Percentiles rank a stretch among this genome's conserved stretches.
Evolutionary conservation across 2,797 vertebrate genomes (phyloP).

Genomic region (Triplophysa yarkandensis): DNA sequence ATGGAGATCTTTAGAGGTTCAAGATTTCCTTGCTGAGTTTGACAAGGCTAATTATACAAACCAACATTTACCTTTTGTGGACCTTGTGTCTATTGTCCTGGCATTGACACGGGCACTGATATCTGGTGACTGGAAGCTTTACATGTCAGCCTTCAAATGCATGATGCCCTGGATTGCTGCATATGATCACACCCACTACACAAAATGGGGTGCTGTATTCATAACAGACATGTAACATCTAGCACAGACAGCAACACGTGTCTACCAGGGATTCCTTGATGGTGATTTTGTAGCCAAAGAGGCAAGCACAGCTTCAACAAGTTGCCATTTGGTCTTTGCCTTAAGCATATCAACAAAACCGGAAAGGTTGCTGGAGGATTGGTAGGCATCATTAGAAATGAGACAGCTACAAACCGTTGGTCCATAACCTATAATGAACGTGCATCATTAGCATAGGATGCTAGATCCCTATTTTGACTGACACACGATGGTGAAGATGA

Average conservation of each 20-base stretch:
- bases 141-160: constrained; percentile 28
- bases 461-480: neutral
- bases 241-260: neutral
- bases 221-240: constrained; percentile 21
- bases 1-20: too few species aligned
- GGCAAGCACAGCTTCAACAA: constrained; percentile 1
- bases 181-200: constrained; percentile 30
- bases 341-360: neutral
- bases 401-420: neutral
- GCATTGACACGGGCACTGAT: constrained; percentile 23
- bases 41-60: too few species aligned
- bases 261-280: constrained; percentile 6
- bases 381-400: constrained; percentile 23
- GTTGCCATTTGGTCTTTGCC: neutral
- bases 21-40: too few species aligned
- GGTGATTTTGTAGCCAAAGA: constrained; percentile 7
- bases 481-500: constrained; percentile 17
- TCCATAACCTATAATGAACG: neutral
- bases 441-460: neutral
- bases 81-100: constrained; percentile 39
- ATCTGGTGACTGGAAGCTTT: constrained; percentile 32
- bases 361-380: constrained; percentile 15
- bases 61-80: neutral
- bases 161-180: constrained; percentile 32
- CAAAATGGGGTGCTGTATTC: constrained; percentile 27